Base-by-base conservation (phyloP, 1,140 invertebrate genomes). In the Procambarus virginalis region DNA sequence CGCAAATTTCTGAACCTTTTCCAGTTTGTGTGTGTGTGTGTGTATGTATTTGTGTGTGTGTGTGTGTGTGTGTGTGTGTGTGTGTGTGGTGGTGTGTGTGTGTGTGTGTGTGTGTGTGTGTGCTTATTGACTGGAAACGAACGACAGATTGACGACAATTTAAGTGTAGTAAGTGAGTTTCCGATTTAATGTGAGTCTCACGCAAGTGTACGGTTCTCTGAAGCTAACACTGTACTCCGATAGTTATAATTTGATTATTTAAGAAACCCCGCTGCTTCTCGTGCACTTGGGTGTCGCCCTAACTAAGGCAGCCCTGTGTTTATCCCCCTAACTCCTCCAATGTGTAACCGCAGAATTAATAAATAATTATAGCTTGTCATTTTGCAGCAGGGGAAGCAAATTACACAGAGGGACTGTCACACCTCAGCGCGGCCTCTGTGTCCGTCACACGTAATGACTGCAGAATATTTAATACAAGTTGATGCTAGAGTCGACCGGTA, bases 81-180 rank as follows among this genome's bases (percentile, higher is more conserved):
- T 86, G 55, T 86, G 55, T 86, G 75, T 86, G 51, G 51, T 78
- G 22, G 76, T 86, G 76, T 86, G 76, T 76, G 75, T 86, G 75
- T 78, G 75, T 86, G 60, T 10, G 60, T 49, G 22, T 60, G n/a
- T 78, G 51, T 2, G 84, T 68, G 84, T 64, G 76, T 86, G 76
- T 49, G 76, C 51, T 8, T 55, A 55, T 10, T 10, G 51, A 55
- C 5, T 55, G 5, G 51, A 12, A 55, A 12, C 8, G 51, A 55
- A 12, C 8, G 51, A 55, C 8, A 55, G 51, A 55, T 12, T 55
- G 51, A 55, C 12, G 51, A 5, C 8, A 55, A 12, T 55, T 55
- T 55, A 9, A 55, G 51, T 55, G 51, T 9, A 64, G 20, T 64
- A 64, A 64, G 4, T 64, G 20, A 10, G n/a, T 73, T 73, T 34